phyloP scores from a whole-genome alignment of 2,113 vertebrate genomes.

The Myodes glareolus region DNA sequence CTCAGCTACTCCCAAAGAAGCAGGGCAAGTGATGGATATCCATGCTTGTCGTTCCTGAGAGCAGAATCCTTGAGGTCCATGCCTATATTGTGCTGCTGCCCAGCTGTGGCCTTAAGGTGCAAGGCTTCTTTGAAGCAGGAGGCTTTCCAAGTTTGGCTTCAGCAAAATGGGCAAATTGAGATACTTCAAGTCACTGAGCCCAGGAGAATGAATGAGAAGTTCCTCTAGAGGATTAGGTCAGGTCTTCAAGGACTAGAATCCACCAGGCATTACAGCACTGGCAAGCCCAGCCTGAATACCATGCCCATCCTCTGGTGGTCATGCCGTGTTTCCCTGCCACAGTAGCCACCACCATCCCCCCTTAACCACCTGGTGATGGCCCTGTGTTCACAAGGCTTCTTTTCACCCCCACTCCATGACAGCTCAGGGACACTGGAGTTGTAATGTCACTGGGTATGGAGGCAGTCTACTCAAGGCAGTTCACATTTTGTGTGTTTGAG shows the following conservation, averaged over 20 bases:
- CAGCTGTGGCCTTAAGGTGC: accelerated
- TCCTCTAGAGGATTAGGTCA: background rate
- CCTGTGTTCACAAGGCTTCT: background rate
- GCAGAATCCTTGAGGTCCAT: background rate
- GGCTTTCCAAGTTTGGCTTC: background rate
- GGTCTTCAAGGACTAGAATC: background rate
- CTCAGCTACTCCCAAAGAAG: conserved; percentile 48
- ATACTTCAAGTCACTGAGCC: background rate
- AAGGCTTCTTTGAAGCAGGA: background rate
- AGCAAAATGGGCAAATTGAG: background rate
- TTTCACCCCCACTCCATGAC: background rate
- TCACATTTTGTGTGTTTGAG: background rate
- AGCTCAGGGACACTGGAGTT: background rate
- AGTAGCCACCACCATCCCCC: background rate
- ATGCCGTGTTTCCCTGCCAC: accelerated
- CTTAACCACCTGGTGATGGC: background rate
- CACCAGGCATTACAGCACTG: background rate
- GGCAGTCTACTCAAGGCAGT: background rate
- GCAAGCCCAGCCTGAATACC: background rate
- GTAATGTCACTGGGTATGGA: background rate
- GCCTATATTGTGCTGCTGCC: background rate
- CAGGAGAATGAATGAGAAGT: too few relatives aligned
- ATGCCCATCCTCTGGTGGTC: accelerated
- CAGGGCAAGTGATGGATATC: background rate
- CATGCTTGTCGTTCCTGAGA: background rate